A percentile compares a stretch with the other conserved stretches of the same genome.
phyloP scores from a whole-genome alignment of 2,888 invertebrate genomes.

The Eupithecia pulchellata region DNA sequence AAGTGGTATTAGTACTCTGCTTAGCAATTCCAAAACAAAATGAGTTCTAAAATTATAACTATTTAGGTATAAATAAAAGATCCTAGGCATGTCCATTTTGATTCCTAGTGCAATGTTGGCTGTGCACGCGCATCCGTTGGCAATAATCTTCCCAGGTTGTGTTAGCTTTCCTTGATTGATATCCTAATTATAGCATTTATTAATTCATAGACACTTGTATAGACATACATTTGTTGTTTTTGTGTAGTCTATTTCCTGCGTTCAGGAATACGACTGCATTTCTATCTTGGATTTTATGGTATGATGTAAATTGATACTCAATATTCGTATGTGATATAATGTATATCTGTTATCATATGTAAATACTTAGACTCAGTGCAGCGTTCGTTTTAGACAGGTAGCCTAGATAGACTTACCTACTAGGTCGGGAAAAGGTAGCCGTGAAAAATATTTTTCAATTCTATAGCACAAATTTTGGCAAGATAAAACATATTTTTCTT shows the following conservation, averaged over 20 bases:
- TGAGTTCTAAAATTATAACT: too few species aligned
- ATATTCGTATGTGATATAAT: neutral
- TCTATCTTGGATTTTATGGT: neutral
- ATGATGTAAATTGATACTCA: neutral
- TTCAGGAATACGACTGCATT: neutral
- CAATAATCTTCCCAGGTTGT: conserved; percentile 8
- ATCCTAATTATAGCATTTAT: conserved; percentile 13
- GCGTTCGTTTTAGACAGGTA: neutral
- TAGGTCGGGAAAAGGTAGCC: neutral
- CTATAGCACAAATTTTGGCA: neutral
- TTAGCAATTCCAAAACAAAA: neutral
- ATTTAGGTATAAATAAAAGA: neutral
- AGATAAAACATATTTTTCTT: neutral
- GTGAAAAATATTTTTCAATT: neutral
- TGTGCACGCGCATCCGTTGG: conserved; percentile 22
- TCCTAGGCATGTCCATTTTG: conserved; percentile 13
- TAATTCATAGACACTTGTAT: too few species aligned
- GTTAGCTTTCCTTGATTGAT: conserved; percentile 31
- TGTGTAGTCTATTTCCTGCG: neutral
- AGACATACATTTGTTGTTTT: neutral
- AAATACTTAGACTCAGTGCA: neutral
- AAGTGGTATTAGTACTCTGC: neutral
- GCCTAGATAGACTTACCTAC: too few species aligned
- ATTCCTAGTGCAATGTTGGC: conserved; percentile 18
- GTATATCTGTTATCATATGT: neutral